phyloP scores from a whole-genome alignment of 2,888 invertebrate species.

The Drosophila melanosoma region DNA sequence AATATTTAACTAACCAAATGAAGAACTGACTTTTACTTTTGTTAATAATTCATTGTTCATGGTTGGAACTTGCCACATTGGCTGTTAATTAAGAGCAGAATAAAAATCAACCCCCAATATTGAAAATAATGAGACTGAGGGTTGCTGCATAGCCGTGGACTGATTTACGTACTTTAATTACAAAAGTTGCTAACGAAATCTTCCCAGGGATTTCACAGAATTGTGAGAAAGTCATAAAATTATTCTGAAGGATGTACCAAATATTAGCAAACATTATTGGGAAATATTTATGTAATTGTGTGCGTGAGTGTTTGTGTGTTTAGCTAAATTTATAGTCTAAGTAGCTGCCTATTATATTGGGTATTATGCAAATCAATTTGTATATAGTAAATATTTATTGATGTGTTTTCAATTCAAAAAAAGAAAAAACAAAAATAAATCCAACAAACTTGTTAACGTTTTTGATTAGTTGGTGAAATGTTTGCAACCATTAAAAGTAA shows the following conservation, averaged over 20 bases:
- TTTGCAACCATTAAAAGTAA: conserved; percentile 22
- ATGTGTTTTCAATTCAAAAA: conserved; percentile 39
- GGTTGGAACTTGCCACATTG: conserved; percentile 50
- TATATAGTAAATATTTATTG: conserved; percentile 34
- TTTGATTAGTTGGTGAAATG: conserved; percentile 44
- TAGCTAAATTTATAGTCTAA: conserved; percentile 24
- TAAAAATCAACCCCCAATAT: conserved; percentile 25
- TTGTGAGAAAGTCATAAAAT: conserved; percentile 39
- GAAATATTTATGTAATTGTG: conserved; percentile 21
- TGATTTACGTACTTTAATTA: conserved; percentile 57
- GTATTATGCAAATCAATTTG: conserved; percentile 35
- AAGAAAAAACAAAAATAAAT: background rate
- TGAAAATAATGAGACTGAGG: too few relatives aligned
- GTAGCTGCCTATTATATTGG: conserved; percentile 15
- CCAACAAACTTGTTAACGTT: conserved; percentile 52
- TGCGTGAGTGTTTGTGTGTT: conserved; percentile 19
- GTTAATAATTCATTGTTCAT: conserved; percentile 49
- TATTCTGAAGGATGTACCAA: background rate
- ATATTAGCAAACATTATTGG: background rate
- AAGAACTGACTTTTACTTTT: conserved; percentile 34
- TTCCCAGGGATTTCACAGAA: conserved; percentile 27
- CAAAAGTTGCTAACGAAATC: conserved; percentile 23
- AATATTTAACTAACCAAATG: conserved; percentile 31
- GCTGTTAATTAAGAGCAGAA: conserved; percentile 41
- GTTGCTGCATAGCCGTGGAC: conserved; percentile 8